phyloP scores from a whole-genome alignment of 2,113 vertebrate genomes.

The Monarcha castaneiventris region DNA sequence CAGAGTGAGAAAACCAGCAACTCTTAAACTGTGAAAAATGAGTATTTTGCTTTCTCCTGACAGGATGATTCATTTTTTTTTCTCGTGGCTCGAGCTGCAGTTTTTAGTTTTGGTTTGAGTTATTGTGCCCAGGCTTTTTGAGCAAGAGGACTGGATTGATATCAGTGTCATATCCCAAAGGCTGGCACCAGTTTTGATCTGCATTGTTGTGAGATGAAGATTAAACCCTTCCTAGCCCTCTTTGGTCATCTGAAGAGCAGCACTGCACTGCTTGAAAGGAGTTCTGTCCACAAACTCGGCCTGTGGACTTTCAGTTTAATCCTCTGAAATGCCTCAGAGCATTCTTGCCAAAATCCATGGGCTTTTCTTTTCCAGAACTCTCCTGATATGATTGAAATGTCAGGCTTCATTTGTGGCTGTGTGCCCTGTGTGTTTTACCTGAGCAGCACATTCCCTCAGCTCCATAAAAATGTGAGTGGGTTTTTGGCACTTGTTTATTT shows the following conservation, averaged over 20 bases:
- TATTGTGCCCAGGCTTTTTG: background rate
- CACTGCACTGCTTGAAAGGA: background rate
- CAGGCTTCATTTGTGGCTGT: constrained; percentile 76
- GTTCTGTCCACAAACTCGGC: background rate
- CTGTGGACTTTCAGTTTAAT: background rate
- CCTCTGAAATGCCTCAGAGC: background rate
- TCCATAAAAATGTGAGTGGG: constrained; percentile 75
- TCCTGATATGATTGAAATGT: constrained; percentile 64
- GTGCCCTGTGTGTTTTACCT: constrained; percentile 75
- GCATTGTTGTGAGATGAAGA: background rate
- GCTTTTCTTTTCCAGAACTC: constrained; percentile 44
- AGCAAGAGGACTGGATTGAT: background rate
- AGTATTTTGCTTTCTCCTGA: background rate
- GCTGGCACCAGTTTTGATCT: background rate
- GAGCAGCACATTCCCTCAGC: constrained; percentile 74
- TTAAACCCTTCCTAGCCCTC: background rate
- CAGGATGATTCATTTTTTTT: background rate
- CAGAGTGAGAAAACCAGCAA: background rate
- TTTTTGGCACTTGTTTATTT: background rate
- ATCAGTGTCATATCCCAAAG: background rate
- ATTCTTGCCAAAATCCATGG: background rate
- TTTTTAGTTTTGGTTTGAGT: constrained; percentile 2
- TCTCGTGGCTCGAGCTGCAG: background rate
- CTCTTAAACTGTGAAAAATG: background rate
- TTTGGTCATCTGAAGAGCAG: background rate